These are phyloP conservation scores for Heteromormyrus szaboi DNA, from an alignment of 2,797 vertebrate genomes.

Conservation along the genomic window DNA sequence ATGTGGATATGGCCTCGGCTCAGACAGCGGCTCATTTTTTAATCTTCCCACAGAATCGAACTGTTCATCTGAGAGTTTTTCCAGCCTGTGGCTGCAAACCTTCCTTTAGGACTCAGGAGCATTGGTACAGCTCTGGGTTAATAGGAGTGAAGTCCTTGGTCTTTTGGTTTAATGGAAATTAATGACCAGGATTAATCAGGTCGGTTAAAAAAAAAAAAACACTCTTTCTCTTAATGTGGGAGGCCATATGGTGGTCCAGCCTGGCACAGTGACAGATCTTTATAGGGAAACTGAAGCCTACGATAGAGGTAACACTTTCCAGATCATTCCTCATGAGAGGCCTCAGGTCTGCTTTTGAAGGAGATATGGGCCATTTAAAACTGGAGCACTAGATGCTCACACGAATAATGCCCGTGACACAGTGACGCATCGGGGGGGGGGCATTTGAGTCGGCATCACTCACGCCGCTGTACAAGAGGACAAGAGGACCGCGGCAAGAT, in stretches of 20 bases:
- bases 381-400: not conserved
- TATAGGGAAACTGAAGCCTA: not conserved
- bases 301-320: not conserved
- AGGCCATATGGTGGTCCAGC: not conserved
- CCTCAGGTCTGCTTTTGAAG: not conserved
- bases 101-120: not conserved
- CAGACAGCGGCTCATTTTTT: not conserved
- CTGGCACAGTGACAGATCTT: not conserved
- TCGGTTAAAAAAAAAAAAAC: not conserved
- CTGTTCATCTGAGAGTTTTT: not conserved
- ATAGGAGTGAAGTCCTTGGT: not conserved
- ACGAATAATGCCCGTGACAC: not conserved
- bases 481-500: not conserved
- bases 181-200: slow-evolving; percentile 3
- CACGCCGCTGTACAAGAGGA: not conserved
- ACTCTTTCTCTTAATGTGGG: not conserved
- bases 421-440: not conserved
- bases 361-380: not conserved
- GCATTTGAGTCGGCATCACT: not conserved
- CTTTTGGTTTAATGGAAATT: slow-evolving; percentile 29
- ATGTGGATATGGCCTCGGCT: not conserved
- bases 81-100: not conserved
- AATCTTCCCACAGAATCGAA: not conserved
- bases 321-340: not conserved
- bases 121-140: not conserved